phyloP scores from a whole-genome alignment of 2,797 vertebrate species.

The Sebastes taczanowskii region DNA sequence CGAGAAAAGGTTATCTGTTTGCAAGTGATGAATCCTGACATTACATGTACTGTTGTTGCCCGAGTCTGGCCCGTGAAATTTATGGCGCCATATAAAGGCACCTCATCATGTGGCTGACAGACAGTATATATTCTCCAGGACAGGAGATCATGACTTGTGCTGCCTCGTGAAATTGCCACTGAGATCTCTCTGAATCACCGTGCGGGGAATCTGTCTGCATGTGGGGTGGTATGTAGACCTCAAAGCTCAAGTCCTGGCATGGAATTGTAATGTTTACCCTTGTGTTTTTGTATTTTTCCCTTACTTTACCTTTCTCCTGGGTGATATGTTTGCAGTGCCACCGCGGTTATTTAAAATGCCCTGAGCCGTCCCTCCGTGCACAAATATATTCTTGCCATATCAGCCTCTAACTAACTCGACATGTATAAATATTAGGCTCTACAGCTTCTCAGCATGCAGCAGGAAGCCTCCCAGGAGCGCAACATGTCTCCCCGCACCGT shows the following conservation, averaged over 20 bases:
- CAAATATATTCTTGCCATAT: conserved; percentile 6
- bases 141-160: conserved; percentile 72
- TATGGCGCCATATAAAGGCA: conserved; percentile 70
- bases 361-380: conserved; percentile 6
- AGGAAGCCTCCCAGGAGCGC: conserved; percentile 24
- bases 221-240: conserved; percentile 33
- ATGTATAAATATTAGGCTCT: conserved; percentile 33
- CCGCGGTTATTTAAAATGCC: conserved; percentile 8
- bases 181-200: conserved; percentile 58
- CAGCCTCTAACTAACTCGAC: conserved; percentile 16
- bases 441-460: conserved; percentile 19
- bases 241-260: conserved; percentile 25
- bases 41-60: conserved; percentile 70
- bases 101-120: conserved; percentile 74
- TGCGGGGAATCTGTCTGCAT: conserved; percentile 32
- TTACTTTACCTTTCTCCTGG: conserved; percentile 8
- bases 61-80: conserved; percentile 64
- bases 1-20: conserved; percentile 62
- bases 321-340: conserved; percentile 24
- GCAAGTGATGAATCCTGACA: conserved; percentile 61
- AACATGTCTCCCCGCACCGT: conserved; percentile 42
- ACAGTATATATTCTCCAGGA: conserved; percentile 68
- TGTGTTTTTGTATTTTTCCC: conserved; percentile 26
- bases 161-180: conserved; percentile 54
- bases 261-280: conserved; percentile 6